Evolutionary conservation across 1,140 invertebrate genomes (phyloP).

Genomic region (Apis florea): DNA sequence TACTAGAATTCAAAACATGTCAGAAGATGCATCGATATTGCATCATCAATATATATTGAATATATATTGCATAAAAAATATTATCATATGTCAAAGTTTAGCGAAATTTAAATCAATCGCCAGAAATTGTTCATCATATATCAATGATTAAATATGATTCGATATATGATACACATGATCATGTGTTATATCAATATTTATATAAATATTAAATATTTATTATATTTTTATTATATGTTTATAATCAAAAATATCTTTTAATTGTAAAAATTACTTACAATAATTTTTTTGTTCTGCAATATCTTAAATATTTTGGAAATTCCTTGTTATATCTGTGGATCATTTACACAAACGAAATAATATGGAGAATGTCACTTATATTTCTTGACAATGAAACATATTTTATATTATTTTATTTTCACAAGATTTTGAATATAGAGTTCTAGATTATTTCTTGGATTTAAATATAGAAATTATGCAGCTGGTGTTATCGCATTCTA

Average conservation of each 20-base stretch:
- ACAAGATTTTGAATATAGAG: background rate
- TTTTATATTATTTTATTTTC: too few species aligned
- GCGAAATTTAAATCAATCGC: background rate
- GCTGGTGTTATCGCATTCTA: background rate
- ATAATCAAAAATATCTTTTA: background rate
- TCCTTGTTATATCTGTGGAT: too few species aligned
- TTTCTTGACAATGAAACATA: too few species aligned
- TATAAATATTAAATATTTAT: background rate
- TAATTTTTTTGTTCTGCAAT: background rate
- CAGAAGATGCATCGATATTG: too few species aligned
- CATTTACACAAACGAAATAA: too few species aligned
- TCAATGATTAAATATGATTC: too few species aligned
- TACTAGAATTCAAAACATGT: too few species aligned
- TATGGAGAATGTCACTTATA: too few species aligned
- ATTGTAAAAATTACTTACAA: background rate
- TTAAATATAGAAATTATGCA: background rate
- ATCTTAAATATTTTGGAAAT: too few species aligned
- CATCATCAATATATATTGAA: too few species aligned
- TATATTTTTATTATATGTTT: background rate
- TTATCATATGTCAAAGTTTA: background rate
- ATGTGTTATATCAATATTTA: background rate
- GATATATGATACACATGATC: background rate
- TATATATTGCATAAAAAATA: background rate
- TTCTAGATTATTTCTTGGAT: background rate
- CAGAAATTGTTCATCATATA: background rate